Base-by-base conservation (phyloP, 2,888 invertebrate species). In the Agrypnus murinus region DNA sequence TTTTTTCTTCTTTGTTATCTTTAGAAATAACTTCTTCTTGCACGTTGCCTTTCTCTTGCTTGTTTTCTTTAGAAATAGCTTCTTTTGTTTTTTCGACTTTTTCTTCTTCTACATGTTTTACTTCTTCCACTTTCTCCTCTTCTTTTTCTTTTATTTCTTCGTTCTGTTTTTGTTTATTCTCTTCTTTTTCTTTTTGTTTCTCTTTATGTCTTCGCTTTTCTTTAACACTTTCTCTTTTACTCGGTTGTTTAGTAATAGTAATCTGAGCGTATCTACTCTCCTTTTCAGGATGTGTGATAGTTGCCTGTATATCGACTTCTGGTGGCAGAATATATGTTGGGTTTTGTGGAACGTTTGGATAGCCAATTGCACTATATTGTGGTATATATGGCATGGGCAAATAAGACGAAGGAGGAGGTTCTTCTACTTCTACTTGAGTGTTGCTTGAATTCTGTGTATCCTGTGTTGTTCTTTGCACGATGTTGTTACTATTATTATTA, bases 301-400 rank as follows among this genome's bases (percentile, higher is more conserved):
- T 45, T 15, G 70, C 70, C 53, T 65, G 60, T 40, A 70, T 70
- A 12, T 65, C 64, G 15, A 70, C 70, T 48, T 70, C 70, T 5
- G 70, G 70, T 55, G 58, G 65, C 46, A 70, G 25, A 17, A 55
- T 43, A 38, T 65, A 65, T 17, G 55, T 12, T 5, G 60, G 45
- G 12, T 25, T 12, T 10, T 34, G 57, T 25, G 65, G 45, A 8
- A 43, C 36, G 19, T 55, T 45, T 12, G 65, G 65, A 38, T 69
- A 62, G 1, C 60, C 58, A 19, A 14, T 19, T 3, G 45, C 12
- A 14, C 12, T 55, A 25, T 68, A 55, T 19, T 46, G 46, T 9
- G 69, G 69, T 50, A 59, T 31, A 6, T 59, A 17, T 8, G 64
- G 69, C 10, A 55, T 1, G 4, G 57, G 53, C 12, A 57, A 63